A percentile compares a stretch with the other conserved stretches of the same genome.
Evolutionary conservation across 2,797 vertebrate species (phyloP).

Genomic region (Craterocephalus amniculus): DNA sequence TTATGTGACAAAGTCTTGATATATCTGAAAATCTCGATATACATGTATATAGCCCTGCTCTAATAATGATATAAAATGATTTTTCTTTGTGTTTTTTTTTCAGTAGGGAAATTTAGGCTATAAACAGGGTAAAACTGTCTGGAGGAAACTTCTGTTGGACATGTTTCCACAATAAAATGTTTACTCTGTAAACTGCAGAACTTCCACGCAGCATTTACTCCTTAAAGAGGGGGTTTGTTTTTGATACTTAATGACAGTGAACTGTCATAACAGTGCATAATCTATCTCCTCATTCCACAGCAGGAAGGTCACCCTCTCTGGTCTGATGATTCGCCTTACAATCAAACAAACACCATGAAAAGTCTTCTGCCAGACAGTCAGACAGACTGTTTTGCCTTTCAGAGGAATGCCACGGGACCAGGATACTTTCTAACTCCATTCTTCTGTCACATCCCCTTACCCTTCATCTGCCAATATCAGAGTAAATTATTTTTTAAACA

Average conservation of each 20-base stretch:
- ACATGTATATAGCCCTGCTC: too few relatives aligned
- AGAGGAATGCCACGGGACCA: constrained; percentile 84
- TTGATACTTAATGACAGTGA: constrained; percentile 23
- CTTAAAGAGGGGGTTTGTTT: constrained; percentile 48
- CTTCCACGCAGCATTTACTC: constrained; percentile 18
- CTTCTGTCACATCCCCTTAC: constrained; percentile 87
- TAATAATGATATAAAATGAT: not conserved
- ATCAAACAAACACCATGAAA: constrained; percentile 69
- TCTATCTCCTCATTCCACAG: constrained; percentile 68
- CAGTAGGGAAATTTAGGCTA: not conserved
- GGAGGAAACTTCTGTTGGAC: not conserved
- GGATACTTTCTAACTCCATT: constrained; percentile 88
- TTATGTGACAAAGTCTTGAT: too few relatives aligned
- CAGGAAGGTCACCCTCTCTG: constrained; percentile 84
- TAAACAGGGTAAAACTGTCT: not conserved
- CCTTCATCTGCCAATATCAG: constrained; percentile 90
- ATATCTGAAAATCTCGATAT: too few relatives aligned
- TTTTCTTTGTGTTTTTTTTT: not conserved
- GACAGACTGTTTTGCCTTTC: constrained; percentile 88
- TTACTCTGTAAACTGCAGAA: constrained; percentile 28
- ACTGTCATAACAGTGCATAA: not conserved
- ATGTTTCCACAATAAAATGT: constrained; percentile 1
- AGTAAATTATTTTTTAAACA: constrained; percentile 78
- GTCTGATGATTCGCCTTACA: constrained; percentile 85
- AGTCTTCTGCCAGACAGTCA: constrained; percentile 83